phyloP scores from a whole-genome alignment of 2,888 invertebrate genomes.

The Scaptomyza polygonia region DNA sequence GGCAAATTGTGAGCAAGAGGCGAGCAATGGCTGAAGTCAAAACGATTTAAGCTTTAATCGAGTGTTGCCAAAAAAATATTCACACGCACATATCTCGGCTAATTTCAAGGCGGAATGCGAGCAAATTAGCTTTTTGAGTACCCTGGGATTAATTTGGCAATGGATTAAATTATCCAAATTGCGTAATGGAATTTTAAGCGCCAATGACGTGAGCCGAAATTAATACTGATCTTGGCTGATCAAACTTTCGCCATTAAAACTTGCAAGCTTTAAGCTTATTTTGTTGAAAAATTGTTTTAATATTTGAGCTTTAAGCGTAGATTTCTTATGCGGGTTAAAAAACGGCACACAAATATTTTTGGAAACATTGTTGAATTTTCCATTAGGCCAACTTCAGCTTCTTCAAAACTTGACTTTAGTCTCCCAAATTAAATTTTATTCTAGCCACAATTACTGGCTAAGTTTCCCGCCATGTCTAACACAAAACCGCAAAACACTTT shows the following conservation, averaged over 20 bases:
- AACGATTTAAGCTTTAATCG: slow-evolving; percentile 30
- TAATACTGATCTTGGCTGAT: background rate
- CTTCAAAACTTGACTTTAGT: background rate
- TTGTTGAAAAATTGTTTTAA: too few relatives aligned
- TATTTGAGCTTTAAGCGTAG: too few relatives aligned
- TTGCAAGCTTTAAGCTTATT: too few relatives aligned
- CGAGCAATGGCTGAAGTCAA: slow-evolving; percentile 45
- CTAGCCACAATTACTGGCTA: background rate
- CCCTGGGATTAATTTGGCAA: slow-evolving; percentile 19
- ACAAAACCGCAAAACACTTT: slow-evolving; percentile 1
- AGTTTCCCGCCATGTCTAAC: slow-evolving; percentile 5
- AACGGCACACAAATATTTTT: too few relatives aligned
- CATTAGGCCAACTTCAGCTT: background rate
- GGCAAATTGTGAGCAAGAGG: slow-evolving; percentile 47
- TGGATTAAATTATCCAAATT: slow-evolving; percentile 8
- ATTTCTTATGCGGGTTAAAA: too few relatives aligned
- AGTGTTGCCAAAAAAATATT: slow-evolving; percentile 30
- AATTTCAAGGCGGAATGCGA: slow-evolving; percentile 35
- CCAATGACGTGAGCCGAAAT: slow-evolving; percentile 8
- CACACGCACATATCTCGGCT: slow-evolving; percentile 11
- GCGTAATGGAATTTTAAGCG: background rate
- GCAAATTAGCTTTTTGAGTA: slow-evolving; percentile 16
- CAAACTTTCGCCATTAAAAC: too few relatives aligned
- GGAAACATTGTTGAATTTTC: too few relatives aligned
- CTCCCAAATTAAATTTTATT: background rate